Evolutionary conservation across 1,140 invertebrate species (phyloP), one percentile per base, ranked within the genome.

Genomic region (Idris sp.): DNA sequence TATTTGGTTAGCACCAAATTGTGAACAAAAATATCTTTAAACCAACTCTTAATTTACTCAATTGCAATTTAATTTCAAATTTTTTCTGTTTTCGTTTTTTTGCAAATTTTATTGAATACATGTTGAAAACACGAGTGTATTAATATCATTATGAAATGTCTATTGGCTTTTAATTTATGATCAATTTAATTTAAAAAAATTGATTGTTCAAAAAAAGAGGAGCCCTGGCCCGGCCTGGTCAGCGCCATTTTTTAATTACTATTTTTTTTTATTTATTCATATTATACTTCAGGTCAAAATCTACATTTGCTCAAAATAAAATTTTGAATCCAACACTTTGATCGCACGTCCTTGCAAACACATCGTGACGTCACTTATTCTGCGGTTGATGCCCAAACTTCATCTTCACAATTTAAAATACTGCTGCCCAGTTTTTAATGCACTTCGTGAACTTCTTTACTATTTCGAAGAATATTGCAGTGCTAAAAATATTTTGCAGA

Each of bases 221-320:
- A 87, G 84, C 84, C 86, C 86, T 84, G 84, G 84, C 84, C 86
- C 86, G 86, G 86, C 85, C 84, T 88, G 86, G 78, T 84, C 78
- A 83, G 78, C 82, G 79, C 80, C 79, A 72, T 36, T 48, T 19
- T 58, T 44, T 36, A 19, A 54, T 53, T 43, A n/a, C n/a, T n/a
- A n/a, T n/a, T n/a, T n/a, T n/a, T n/a, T n/a, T n/a, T n/a, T n/a
- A n/a, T n/a, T n/a, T n/a, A n/a, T n/a, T n/a, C n/a, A n/a, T n/a
- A n/a, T n/a, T n/a, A n/a, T n/a, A n/a, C n/a, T n/a, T n/a, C n/a
- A n/a, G n/a, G 4, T 44, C 13, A 36, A 56, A 49, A 16, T 51
- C 48, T 38, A 36, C 51, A 40, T 33, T 43, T 4, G 44, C 22
- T 18, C n/a, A 11, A 28, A 56, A 33, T n/a, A 48, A 33, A 2